Base-by-base conservation (phyloP, 2,797 vertebrate species). In the Graptemys geographica region DNA sequence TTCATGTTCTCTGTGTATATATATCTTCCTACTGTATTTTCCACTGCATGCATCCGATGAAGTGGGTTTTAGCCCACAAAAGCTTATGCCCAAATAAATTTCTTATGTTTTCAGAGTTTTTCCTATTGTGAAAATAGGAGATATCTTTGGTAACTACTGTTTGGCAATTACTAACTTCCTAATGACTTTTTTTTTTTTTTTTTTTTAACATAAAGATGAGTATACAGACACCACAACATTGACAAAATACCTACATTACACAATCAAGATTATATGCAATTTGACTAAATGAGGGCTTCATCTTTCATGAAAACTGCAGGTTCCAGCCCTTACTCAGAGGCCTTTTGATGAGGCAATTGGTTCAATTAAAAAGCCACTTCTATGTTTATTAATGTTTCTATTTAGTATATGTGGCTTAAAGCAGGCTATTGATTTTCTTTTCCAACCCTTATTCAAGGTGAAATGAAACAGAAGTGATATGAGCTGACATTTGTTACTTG, bases 391-490 rank as follows among this genome's bases (percentile, higher is more conserved):
- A 96, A 87, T 96, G 93, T 97, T 98, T 97, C 90, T 93, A 89
- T 97, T 98, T 97, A 93, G 88, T 92, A 88, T 93, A 92, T 93
- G 89, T 89, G 85, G 92, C 94, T 98, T 96, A 97, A 97, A 98
- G 96, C 62, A 37, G 96, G 81, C 53, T 95, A 98, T 98, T 96
- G 98, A 98, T 98, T 97, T 96, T 94, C 44, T 89, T 41, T 74
- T 88, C 84, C 89, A 96, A 96, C 97, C 96, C 96, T 98, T 97
- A 98, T 95, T 98, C 97, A 97, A 98, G 98, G 98, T 98, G 97
- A 98, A 97, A 98, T 97, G 97, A 97, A 97, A 97, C 92, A 97
- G 96, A 97, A 98, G 94, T 96, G 96, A 97, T 95, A 97, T 96
- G 96, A 96, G 95, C 89, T 97, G 97, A 98, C 96, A 88, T 84